Conservation (phyloP, 2,888 invertebrate genomes). For the Cacoxenus indagator region DNA sequence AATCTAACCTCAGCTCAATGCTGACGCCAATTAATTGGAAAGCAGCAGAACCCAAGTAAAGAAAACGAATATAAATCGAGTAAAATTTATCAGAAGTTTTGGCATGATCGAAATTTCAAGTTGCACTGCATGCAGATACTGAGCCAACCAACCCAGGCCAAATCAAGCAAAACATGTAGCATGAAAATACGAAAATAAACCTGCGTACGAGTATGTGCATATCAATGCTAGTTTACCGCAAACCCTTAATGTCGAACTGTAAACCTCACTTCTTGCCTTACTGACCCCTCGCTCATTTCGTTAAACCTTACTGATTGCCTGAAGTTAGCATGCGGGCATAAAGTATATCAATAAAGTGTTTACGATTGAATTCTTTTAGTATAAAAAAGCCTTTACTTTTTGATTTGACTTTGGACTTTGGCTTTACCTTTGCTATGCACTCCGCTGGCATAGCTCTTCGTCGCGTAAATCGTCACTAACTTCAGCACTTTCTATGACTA, state of each 20-base stretch:
- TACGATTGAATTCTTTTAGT: slow-evolving; percentile 23
- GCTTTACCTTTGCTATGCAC: no score
- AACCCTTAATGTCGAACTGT: not conserved
- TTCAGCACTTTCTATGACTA: no score
- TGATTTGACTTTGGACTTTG: not conserved
- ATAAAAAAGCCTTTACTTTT: not conserved
- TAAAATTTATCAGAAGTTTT: slow-evolving; percentile 32
- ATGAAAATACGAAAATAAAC: not conserved
- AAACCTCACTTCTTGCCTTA: not conserved
- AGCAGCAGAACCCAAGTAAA: slow-evolving; percentile 36
- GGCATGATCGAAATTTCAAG: slow-evolving; percentile 21
- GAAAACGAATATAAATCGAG: slow-evolving; percentile 22
- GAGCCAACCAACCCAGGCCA: no score
- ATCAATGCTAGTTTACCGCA: not conserved
- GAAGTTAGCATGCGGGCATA: slow-evolving; percentile 28
- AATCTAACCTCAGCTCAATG: slow-evolving; percentile 18
- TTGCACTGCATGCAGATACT: not conserved
- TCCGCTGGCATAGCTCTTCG: no score
- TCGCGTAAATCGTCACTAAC: no score
- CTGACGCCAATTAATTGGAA: slow-evolving; percentile 57
- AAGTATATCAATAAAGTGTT: slow-evolving; percentile 39
- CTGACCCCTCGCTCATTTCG: no score
- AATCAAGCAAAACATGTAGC: not conserved
- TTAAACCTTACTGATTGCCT: slow-evolving; percentile 3
- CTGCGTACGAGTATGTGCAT: not conserved